Base-by-base conservation (phyloP, 2,113 vertebrate species). In the Clarias gariepinus region DNA sequence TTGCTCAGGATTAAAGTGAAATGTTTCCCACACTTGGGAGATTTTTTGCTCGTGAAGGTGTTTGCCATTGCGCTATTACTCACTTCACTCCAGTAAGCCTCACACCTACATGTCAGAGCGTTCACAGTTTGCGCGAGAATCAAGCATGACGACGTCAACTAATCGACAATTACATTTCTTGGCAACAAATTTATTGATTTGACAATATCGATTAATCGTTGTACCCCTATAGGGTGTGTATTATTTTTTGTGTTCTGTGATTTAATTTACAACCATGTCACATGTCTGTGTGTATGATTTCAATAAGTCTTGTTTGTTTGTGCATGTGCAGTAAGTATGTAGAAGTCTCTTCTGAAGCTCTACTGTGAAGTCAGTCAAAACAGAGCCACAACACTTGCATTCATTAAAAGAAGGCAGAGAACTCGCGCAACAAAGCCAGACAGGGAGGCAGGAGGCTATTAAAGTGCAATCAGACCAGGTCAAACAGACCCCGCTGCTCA, bases 401-500 rank as follows among this genome's bases (percentile, higher is more conserved):
- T 36, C 68, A 82, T 86, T 57, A 61, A 74, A 73, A 33, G 57
- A 28, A 63, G 78, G 71, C 64, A 68, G 61, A 68, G 53, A 74
- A 63, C 83, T n/a, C 74, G 68, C 21, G 18, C 74, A 55, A 5
- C 33, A 52, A 80, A 33, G n/a, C 63, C 33, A 73, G 74, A 25
- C 73, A 85, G 74, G 47, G 61, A 55, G 52, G 53, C 28, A 33
- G 78, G 7, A 28, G 76, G 36, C 36, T 64, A 52, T 81, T 86
- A 81, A 81, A 71, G 52, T 58, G 63, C 71, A 63, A 78, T 85
- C 73, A 53, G 58, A 60, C 52, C 83, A 28, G 71, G 69, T 55
- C 85, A 81, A 16, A 79, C 63, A 81, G 30, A 66, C 55, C 85
- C 55, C 41, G 57, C 69, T 74, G 68, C 55, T 76, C 33, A 76